Base-by-base conservation (phyloP, 2,888 invertebrate genomes). In the Himalopsyche kuldschensis region DNA sequence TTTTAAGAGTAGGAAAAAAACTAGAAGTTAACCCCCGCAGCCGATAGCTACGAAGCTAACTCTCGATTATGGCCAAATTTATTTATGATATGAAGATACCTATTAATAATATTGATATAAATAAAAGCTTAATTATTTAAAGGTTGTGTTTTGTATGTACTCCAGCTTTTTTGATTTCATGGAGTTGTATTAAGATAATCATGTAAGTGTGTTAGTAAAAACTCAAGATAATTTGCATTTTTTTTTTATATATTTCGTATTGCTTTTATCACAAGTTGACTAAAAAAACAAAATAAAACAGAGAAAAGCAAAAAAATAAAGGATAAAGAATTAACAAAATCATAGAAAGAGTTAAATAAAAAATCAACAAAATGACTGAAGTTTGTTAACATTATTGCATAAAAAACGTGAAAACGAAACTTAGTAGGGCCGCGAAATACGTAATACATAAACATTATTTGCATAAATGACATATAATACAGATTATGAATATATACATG, bases 161-260 rank as follows among this genome's bases (percentile, higher is more conserved):
- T n/a, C n/a, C n/a, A n/a, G n/a, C n/a, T n/a, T n/a, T n/a, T 1
- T 32, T 32, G 6, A 35, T 35, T 35, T 35, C n/a, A 10, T 35
- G 35, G 8, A 35, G 8, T 35, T 10, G 10, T 6, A 35, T 35
- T 35, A 35, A 8, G 8, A 35, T 8, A 1, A 35, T 35, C 6
- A 35, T 10, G 10, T 35, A 35, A 27, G 24, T 27, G 6, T 30
- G 15, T 27, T 27, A 69, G 27, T 69, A 27, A 27, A 69, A 69
- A 69, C 1, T 3, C 69, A 69, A 15, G 11, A 30, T 20, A 3
- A 27, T 69, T 69, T 78, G 47, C 46, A 17, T 78, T 78, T 75
- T 75, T n/a, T 27, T 75, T 78, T 47, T 41, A 78, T 78, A 46
- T 78, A 78, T 46, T 78, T 78, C 78, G 78, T 46, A 78, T 78